Conservation (phyloP, 2,113 vertebrate genomes). For the Sapajus apella region DNA sequence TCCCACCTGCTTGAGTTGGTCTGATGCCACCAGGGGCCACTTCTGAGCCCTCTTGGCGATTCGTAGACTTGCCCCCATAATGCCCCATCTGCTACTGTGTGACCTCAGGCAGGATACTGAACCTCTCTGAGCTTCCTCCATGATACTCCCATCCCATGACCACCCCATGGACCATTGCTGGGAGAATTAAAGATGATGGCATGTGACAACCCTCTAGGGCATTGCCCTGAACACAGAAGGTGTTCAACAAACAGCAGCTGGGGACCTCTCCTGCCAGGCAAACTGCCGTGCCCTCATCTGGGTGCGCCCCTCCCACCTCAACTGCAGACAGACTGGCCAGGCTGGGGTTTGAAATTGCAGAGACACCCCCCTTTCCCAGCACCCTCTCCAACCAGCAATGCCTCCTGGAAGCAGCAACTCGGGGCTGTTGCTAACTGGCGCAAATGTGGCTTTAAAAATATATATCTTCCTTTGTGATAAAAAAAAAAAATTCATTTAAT, state of each 20-base stretch:
- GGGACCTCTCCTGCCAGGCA: rapidly evolving
- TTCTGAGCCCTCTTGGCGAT: not conserved
- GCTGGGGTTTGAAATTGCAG: not conserved
- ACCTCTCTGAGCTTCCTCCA: not conserved
- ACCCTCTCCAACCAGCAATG: not conserved
- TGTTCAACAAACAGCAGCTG: rapidly evolving
- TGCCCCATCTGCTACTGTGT: not conserved
- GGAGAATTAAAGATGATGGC: not conserved
- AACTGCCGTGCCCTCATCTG: rapidly evolving
- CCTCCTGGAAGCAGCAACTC: not conserved
- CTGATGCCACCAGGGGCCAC: not conserved
- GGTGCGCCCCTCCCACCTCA: not conserved
- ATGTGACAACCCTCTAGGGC: not conserved
- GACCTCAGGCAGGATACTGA: not conserved
- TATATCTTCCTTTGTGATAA: constrained; percentile 55
- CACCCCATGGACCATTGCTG: rapidly evolving
- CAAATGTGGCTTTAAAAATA: constrained; percentile 48
- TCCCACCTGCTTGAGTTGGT: not conserved
- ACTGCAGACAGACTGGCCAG: not conserved
- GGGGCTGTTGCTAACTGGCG: not conserved
- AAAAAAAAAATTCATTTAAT: constrained; percentile 82
- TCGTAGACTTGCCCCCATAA: too few relatives aligned
- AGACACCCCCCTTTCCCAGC: not conserved
- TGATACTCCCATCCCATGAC: rapidly evolving
- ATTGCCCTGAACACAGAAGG: not conserved